Evolutionary conservation across 2,888 invertebrate genomes (phyloP), one percentile per base, ranked within the genome.

Genomic region (Congeria kusceri): DNA sequence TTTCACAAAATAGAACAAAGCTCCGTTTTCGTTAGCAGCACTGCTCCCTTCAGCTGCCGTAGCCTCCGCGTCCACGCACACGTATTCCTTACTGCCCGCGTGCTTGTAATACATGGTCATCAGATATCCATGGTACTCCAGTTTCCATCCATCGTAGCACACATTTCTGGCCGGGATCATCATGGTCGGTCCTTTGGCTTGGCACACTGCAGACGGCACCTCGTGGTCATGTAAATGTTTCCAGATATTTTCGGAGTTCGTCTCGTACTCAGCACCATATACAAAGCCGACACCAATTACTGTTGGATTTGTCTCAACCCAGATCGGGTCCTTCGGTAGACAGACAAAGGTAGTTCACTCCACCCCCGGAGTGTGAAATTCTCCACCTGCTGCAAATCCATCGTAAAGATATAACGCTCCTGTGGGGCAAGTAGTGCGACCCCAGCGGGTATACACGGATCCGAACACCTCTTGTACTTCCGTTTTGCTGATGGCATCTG

Each of bases 201-300:
- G 53, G 53, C 53, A 53, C 23, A 53, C 53, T 15, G 53, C 53
- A 53, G n/a, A 53, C 53, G 53, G 53, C 9, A 20, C 53, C 23
- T 53, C 53, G 2, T 53, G 23, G 53, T 53, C 20, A 20, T 18
- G 9, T 15, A 53, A 18, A n/a, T 25, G 20, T 3, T 1, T 53
- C 20, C 25, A 25, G n/a, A 53, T 23, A 20, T 20, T 53, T 53
- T 15, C 53, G n/a, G n/a, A 2, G 25, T 20, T n/a, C n/a, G 53
- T 53, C 25, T 53, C 4, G 25, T 53, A 53, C 53, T 53, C 53
- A 18, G 7, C 18, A 53, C 53, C 53, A 25, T 53, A 20, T n/a
- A 53, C 18, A 15, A 7, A 23, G 53, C 53, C 25, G 2, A 18
- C 1, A 9, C 1, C 1, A 53, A 1, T 3, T 25, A 20, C 5